These are phyloP conservation scores for Stichodactyla helianthus DNA, from an alignment of 64 coral and sea anemone species.

Conservation along the genomic window DNA sequence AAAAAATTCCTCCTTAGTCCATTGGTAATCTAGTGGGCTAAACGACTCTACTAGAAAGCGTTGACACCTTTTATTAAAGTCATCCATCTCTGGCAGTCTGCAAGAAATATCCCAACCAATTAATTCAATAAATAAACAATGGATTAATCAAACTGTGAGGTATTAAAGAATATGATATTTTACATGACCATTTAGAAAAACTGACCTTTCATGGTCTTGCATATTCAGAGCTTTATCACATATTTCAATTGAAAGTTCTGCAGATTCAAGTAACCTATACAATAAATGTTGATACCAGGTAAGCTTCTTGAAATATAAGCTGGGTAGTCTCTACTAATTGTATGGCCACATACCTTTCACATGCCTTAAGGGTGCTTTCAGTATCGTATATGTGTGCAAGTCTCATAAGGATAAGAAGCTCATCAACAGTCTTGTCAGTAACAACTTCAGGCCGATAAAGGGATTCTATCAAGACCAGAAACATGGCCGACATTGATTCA, in stretches of 20 bases:
- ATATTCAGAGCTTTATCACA: constrained; percentile 87
- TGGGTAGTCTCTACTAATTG: neutral
- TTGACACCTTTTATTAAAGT: constrained; percentile 73
- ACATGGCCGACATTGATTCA: constrained; percentile 73
- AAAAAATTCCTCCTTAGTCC: constrained; percentile 76
- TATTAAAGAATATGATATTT: neutral
- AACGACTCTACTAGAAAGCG: constrained; percentile 68
- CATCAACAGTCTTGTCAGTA: constrained; percentile 56
- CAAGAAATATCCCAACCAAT: neutral
- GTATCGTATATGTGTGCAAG: constrained; percentile 82
- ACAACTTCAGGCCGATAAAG: constrained; percentile 82
- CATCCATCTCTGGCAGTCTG: constrained; percentile 80
- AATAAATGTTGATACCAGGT: neutral
- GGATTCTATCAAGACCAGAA: constrained; percentile 77
- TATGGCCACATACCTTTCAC: constrained; percentile 52
- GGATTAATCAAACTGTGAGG: too few species aligned
- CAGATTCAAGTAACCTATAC: constrained; percentile 48
- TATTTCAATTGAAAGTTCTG: constrained; percentile 63
- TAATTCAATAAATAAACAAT: neutral
- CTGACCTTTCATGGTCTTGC: constrained; percentile 85
- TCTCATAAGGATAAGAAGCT: constrained; percentile 87
- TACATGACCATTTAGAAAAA: neutral
- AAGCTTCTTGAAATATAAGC: neutral
- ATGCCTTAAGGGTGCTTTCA: constrained; percentile 73
- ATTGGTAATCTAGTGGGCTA: constrained; percentile 78